A percentile compares a stretch with the other conserved stretches of the same genome.
Evolutionary conservation across 2,113 vertebrate species (phyloP).

Genomic region (Salvelinus sp.): DNA sequence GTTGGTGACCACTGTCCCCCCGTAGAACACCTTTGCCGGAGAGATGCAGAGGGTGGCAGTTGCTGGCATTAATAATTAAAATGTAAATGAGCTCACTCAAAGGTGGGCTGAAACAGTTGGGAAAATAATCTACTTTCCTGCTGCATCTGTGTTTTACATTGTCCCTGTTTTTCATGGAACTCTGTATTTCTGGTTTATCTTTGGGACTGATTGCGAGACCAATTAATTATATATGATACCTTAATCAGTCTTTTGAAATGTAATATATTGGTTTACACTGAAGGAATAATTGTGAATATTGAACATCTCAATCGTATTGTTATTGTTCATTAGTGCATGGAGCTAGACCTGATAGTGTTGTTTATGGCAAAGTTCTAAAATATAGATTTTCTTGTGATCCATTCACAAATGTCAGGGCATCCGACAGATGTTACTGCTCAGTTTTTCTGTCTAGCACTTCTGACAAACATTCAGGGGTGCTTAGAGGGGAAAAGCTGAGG

Average conservation of each 20-base stretch:
- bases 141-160: neutral
- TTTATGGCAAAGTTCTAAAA: too few relatives aligned
- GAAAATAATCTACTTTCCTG: neutral
- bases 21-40: neutral
- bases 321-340: too few relatives aligned
- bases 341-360: too few relatives aligned
- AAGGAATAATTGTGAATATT: too few relatives aligned
- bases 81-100: constrained; percentile 60
- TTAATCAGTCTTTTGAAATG: too few relatives aligned
- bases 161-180: too few relatives aligned
- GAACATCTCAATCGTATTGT: too few relatives aligned
- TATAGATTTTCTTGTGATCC: neutral
- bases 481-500: neutral
- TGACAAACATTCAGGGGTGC: neutral
- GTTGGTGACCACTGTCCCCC: neutral
- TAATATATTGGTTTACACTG: too few relatives aligned
- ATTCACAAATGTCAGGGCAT: neutral
- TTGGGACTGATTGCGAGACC: too few relatives aligned
- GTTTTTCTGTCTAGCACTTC: neutral
- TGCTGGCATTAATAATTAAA: constrained; percentile 65
- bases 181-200: too few relatives aligned
- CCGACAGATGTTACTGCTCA: neutral
- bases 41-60: constrained; percentile 47
- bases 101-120: constrained; percentile 5
- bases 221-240: too few relatives aligned